A percentile compares a stretch with the other conserved stretches of the same genome.
Conservation (phyloP, 2,113 vertebrate species). For the Oreochromis spilurus region DNA sequence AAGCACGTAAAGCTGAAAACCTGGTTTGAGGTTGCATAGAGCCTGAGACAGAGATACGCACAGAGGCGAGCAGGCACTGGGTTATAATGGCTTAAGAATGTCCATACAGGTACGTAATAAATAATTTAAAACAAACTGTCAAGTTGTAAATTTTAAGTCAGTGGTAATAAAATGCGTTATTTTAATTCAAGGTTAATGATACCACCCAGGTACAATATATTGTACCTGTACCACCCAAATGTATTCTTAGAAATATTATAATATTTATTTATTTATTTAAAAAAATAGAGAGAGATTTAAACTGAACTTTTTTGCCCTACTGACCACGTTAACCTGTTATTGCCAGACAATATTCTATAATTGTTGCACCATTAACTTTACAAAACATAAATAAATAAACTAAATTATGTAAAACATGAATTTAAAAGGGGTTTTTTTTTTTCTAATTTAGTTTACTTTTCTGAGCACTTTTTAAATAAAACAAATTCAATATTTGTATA, state of each 20-base stretch:
- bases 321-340: not conserved
- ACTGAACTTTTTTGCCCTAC: not conserved
- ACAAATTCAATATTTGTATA: not conserved
- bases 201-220: fast-evolving
- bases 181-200: not conserved
- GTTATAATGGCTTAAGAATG: not conserved
- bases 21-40: not conserved
- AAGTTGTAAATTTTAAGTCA: not conserved
- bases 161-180: not conserved
- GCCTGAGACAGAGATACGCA: not conserved
- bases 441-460: not conserved
- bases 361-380: not conserved
- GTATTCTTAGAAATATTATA: not conserved
- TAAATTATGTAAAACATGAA: not conserved
- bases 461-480: not conserved
- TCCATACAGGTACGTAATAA: not conserved
- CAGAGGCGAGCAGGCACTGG: not conserved
- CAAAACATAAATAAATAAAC: not conserved
- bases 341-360: not conserved
- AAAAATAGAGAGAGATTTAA: not conserved
- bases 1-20: not conserved
- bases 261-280: not conserved
- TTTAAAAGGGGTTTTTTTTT: not conserved
- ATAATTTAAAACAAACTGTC: not conserved
- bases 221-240: too few species aligned